Evolutionary conservation across 2,113 vertebrate genomes (phyloP), one percentile per base, ranked within the genome.

Genomic region (Hemicordylus capensis): DNA sequence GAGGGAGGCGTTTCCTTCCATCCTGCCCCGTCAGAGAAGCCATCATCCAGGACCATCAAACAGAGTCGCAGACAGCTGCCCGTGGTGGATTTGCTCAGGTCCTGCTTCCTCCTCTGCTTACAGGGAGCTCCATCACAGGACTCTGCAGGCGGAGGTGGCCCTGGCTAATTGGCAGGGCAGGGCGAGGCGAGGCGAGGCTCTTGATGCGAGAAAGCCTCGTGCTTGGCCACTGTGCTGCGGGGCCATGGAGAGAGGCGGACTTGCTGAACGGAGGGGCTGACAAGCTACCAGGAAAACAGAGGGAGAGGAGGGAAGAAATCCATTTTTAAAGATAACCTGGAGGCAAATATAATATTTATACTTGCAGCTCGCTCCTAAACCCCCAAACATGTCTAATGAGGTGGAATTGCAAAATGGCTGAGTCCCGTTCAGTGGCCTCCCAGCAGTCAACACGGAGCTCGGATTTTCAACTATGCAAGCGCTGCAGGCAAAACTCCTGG

Each of bases 261-360:
- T 93, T 89, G 90, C 89, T 91, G 88, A 88, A 89, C 85, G 87
- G 64, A 87, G 87, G 87, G 93, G 88, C 4, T 91, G 94, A 91
- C 93, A 94, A 92, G 91, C 92, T 89, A 69, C 87, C 64, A 81
- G 91, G 93, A 92, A 95, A 93, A 95, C 86, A 90, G 76, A 87
- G 92, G 90, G 24, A 87, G 89, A 90, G 85, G 48, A 88, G 87
- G 82, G 51, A 73, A 91, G 89, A 95, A 95, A 97, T 97, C 96
- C 95, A 97, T 97, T 97, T 97, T 97, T 97, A 97, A 97, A 97
- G 96, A 97, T 97, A 95, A 97, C 97, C 96, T 95, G 95, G 91
- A 96, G 97, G 96, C 96, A 97, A 97, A 97, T 97, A 97, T 97
- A 97, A 97, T 97, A 97, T 97, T 97, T 97, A 97, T 97, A 97